Conservation (phyloP, 2,113 vertebrate species). For the Crocuta crocuta region DNA sequence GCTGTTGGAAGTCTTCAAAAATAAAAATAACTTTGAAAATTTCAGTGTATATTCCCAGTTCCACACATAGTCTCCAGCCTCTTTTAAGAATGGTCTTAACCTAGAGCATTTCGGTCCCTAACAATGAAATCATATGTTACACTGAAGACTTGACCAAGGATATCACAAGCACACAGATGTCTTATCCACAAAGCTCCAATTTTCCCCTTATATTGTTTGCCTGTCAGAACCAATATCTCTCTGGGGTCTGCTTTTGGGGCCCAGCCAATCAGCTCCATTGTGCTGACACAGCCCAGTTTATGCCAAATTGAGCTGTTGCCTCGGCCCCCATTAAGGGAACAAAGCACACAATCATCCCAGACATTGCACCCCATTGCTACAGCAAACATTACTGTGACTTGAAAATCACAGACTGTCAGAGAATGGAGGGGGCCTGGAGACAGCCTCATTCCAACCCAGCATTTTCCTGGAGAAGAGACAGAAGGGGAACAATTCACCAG, state of each 20-base stretch:
- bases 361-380: neutral
- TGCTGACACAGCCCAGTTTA: slow-evolving; percentile 48
- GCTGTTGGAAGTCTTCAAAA: slow-evolving; percentile 18
- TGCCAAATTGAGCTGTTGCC: slow-evolving; percentile 29
- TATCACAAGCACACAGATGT: slow-evolving; percentile 33
- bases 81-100: neutral
- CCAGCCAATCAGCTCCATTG: slow-evolving; percentile 43
- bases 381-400: slow-evolving; percentile 32
- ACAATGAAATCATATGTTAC: neutral
- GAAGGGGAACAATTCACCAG: neutral
- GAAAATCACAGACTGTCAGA: slow-evolving; percentile 62
- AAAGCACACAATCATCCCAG: slow-evolving; percentile 58
- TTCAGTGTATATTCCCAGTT: neutral
- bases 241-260: slow-evolving; percentile 25
- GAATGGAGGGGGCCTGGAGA: neutral
- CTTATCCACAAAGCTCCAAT: neutral
- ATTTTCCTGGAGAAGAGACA: neutral
- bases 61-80: neutral
- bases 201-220: slow-evolving; percentile 72
- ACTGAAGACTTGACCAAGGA: neutral
- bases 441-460: neutral
- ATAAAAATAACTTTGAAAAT: slow-evolving; percentile 36
- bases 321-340: slow-evolving; percentile 59
- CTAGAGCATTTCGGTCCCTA: neutral
- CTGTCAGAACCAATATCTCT: slow-evolving; percentile 75